Evolutionary conservation across 2,888 invertebrate genomes (phyloP).

Genomic region (Nephrocerus scutellatus): DNA sequence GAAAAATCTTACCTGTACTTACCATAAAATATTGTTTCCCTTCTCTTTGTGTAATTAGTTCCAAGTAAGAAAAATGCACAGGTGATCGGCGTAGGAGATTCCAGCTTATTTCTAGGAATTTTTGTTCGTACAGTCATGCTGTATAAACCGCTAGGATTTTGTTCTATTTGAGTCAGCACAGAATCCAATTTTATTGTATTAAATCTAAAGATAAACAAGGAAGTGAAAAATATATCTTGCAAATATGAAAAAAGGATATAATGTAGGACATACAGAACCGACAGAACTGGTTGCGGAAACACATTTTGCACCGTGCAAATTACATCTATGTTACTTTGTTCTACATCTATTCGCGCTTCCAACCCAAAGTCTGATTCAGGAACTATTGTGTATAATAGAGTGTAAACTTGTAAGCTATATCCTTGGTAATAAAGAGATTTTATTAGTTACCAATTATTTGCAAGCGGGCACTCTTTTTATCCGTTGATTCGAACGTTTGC

Average conservation of each 20-base stretch:
- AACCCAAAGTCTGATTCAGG: conserved; percentile 47
- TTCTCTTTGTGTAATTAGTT: conserved; percentile 48
- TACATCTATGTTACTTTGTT: conserved; percentile 41
- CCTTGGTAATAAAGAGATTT: too few relatives aligned
- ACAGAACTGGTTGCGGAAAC: conserved; percentile 43
- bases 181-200: conserved; percentile 43
- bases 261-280: conserved; percentile 40
- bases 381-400: conserved; percentile 29
- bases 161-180: conserved; percentile 42
- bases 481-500: conserved; percentile 47
- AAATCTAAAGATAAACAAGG: conserved; percentile 27
- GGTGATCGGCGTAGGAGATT: conserved; percentile 48
- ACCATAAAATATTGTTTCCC: conserved; percentile 49
- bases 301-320: conserved; percentile 46
- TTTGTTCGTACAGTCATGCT: conserved; percentile 45
- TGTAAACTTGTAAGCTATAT: too few relatives aligned
- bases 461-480: conserved; percentile 45
- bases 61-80: conserved; percentile 48
- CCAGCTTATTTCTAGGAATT: conserved; percentile 44
- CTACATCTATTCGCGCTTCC: conserved; percentile 42
- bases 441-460: conserved; percentile 44
- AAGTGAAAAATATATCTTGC: background rate
- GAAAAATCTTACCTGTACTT: conserved; percentile 40
- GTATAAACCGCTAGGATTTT: conserved; percentile 44
- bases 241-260: conserved; percentile 5